These are phyloP conservation scores for Cyprinodon tularosa DNA, from an alignment of 2,113 vertebrate genomes.

Conservation along the genomic window DNA sequence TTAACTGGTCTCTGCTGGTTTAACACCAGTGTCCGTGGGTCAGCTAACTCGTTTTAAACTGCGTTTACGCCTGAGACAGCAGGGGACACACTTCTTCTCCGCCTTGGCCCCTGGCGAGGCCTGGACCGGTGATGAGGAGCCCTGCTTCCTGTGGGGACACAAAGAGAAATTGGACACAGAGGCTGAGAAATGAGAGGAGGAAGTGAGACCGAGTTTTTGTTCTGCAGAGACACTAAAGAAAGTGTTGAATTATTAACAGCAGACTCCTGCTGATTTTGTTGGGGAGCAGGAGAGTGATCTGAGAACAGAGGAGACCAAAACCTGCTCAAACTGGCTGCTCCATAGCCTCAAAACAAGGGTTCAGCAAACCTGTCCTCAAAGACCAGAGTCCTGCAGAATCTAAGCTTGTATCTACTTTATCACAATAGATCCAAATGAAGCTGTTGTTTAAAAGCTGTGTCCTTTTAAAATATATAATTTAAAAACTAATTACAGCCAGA, in stretches of 20 bases:
- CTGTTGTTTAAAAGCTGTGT: neutral
- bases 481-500: neutral
- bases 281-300: conserved; percentile 31
- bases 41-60: conserved; percentile 74
- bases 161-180: conserved; percentile 47
- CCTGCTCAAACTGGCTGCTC: conserved; percentile 6
- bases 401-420: neutral
- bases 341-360: neutral
- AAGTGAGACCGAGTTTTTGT: conserved; percentile 52
- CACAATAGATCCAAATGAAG: neutral
- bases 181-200: conserved; percentile 48
- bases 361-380: neutral
- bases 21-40: conserved; percentile 13
- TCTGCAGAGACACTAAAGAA: conserved; percentile 17
- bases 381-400: neutral
- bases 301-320: neutral
- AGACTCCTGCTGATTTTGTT: conserved; percentile 35
- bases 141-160: conserved; percentile 71
- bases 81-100: conserved; percentile 69
- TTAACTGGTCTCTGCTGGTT: conserved; percentile 9
- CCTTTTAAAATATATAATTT: neutral
- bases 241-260: conserved; percentile 54
- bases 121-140: conserved; percentile 33
- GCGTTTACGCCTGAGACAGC: conserved; percentile 71
- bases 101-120: conserved; percentile 48